These are phyloP conservation scores for Andrena cerasifolii DNA, from an alignment of 1,140 invertebrate species.

Conservation along the genomic window DNA sequence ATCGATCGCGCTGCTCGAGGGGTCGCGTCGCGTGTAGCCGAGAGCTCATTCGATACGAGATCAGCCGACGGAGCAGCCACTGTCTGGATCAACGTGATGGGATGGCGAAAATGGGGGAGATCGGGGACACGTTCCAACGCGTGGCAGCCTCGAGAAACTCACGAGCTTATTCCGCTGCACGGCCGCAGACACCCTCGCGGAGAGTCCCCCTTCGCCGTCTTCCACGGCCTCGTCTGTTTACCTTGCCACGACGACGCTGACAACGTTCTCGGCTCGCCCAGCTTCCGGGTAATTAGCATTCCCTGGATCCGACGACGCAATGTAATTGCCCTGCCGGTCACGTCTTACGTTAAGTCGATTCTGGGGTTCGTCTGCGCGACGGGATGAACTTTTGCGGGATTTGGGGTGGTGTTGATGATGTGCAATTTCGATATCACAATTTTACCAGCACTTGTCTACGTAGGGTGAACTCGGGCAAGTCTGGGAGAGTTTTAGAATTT, in stretches of 20 bases:
- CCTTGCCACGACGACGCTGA: not conserved
- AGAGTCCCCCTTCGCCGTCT: not conserved
- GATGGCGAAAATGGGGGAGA: not conserved
- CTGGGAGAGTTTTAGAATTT: no score
- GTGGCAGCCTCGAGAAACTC: not conserved
- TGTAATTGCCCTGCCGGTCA: not conserved
- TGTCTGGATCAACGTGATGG: not conserved
- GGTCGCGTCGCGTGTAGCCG: not conserved
- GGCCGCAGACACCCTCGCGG: not conserved
- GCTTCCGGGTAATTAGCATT: conserved; percentile 9
- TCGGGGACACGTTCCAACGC: no score
- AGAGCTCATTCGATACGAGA: not conserved
- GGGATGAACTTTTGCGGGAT: no score
- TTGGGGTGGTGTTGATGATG: no score
- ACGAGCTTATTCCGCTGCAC: not conserved
- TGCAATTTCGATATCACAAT: no score
- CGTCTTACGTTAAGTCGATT: not conserved
- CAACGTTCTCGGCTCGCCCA: not conserved
- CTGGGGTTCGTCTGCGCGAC: no score
- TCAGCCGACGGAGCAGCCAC: not conserved
- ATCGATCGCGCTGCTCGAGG: conserved; percentile 14
- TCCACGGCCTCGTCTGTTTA: not conserved
- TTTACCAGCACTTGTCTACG: no score
- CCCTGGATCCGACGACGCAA: not conserved
- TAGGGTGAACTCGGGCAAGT: no score